Evolutionary conservation across 2,113 vertebrate genomes (phyloP), one percentile per base, ranked within the genome.

Genomic region (Dipodomys ordii): DNA sequence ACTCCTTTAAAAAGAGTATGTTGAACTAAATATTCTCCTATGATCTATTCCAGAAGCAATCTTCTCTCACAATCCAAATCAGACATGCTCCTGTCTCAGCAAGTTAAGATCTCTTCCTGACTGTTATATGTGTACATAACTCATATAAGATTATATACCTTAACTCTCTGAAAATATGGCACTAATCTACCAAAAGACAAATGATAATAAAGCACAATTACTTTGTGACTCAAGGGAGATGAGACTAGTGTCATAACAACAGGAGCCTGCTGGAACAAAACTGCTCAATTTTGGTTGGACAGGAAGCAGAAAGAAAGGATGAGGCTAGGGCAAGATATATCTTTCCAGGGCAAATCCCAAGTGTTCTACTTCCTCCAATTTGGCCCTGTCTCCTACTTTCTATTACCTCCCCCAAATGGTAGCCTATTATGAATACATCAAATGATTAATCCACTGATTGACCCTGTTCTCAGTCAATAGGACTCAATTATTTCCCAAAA

Each of bases 61-160:
- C 27, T 28, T 83, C 73, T 95, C 65, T 93, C 32, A 65, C 49
- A 64, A 64, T 77, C 11, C 25, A 73, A 72, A 72, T 88, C 46
- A 74, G 28, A 22, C 65, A 46, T 79, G 18, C 13, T 25, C 44
- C 82, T 35, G 30, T 73, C 83, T 39, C 39, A 23, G 20, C 76
- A 77, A 27, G 35, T 57, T 30, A 73, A 78, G 9, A 87, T 60
- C 65, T 69, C 35, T 13, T 86, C 22, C n/a, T 32, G n/a, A 25
- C 53, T 35, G 78, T 13, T 64, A 80, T 83, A 12, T 57, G 23
- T 30, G 20, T 30, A 68, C 13, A 32, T 49, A 86, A 64, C 72
- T 77, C 25, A 78, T 46, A 82, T 60, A 30, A 18, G 46, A 67
- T 25, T 53, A 68, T 25, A 74, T 6, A 82, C 32, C 60, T 8